Evolutionary conservation across 2,888 invertebrate species (phyloP).

Genomic region (Leptinotarsa tumamoca): DNA sequence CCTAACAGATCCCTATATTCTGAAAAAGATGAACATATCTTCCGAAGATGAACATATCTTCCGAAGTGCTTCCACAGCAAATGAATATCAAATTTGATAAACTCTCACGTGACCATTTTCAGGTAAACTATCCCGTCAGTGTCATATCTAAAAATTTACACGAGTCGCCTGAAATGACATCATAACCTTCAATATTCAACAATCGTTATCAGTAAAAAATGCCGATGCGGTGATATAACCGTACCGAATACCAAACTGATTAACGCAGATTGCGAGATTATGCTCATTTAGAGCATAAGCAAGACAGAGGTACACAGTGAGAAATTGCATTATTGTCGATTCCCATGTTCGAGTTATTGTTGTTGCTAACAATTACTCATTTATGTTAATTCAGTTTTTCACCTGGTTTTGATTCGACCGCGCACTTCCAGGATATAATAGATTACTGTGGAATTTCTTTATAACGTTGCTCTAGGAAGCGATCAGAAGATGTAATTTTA

Average conservation of each 20-base stretch:
- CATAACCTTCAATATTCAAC: background rate
- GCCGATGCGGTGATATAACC: slow-evolving; percentile 5
- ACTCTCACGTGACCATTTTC: no score
- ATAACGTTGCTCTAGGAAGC: slow-evolving; percentile 20
- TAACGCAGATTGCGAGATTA: background rate
- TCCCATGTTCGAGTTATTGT: slow-evolving; percentile 36
- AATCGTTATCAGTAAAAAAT: slow-evolving; percentile 1
- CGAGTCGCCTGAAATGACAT: background rate
- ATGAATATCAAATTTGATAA: no score
- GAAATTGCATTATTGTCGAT: slow-evolving; percentile 34
- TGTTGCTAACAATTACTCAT: slow-evolving; percentile 35
- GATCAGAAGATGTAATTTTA: background rate
- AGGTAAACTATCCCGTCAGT: background rate
- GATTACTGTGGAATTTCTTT: slow-evolving; percentile 13
- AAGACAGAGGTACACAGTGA: slow-evolving; percentile 23
- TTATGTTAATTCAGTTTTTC: slow-evolving; percentile 35
- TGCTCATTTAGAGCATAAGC: background rate
- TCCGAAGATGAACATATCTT: no score
- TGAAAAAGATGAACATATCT: no score
- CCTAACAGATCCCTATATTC: no score
- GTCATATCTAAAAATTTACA: background rate
- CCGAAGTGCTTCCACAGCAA: no score
- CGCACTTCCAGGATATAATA: slow-evolving; percentile 24
- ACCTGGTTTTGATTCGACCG: slow-evolving; percentile 24
- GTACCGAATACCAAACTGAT: slow-evolving; percentile 4